Base-by-base conservation (phyloP, 2,888 invertebrate genomes). In the Agrotis ipsilon region DNA sequence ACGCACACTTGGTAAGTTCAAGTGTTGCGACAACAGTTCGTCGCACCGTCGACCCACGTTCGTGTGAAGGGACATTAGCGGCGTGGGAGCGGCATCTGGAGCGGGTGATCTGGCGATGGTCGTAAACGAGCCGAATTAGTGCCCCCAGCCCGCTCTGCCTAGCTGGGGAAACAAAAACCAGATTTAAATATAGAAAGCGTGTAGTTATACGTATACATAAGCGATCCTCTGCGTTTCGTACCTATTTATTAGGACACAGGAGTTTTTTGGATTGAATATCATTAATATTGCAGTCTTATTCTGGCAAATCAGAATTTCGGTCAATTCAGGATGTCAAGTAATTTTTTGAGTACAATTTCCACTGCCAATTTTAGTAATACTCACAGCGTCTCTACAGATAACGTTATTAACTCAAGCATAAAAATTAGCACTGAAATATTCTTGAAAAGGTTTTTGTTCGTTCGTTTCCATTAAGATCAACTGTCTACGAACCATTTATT, bases 41-140 rank as follows among this genome's bases (percentile, higher is more conserved):
- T 81, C 86, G 81, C 84, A 79, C 78, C 70, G 62, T 76, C 86
- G 61, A 24, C 86, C 86, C 86, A 84, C 86, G 76, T 63, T 19
- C 85, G 85, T 92, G 82, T 88, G 90, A 89, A 93, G 90, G 90
- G 90, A 89, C 90, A 89, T 85, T 78, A 79, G 79, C 84, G 89
- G 93, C 94, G 94, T 94, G 94, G 94, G 94, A 94, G 92, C 89
- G 91, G 91, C 92, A 93, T 94, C 93, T 94, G 94, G 92, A 86
- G 86, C 89, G 89, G 88, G 86, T 88, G 91, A 88, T 91, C 92
- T 91, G 92, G 91, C 90, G 87, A 78, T 76, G 88, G 91, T 94
- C 96, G 94, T 96, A 94, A 96, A 96, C 92, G 90, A 68, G 90
- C 93, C 87, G 91, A 94, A 94, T 95, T 94, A 94, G 94, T 92